A percentile compares a stretch with the other conserved stretches of the same genome.
Conservation (phyloP, 2,797 vertebrate species). For the Parambassis ranga region DNA sequence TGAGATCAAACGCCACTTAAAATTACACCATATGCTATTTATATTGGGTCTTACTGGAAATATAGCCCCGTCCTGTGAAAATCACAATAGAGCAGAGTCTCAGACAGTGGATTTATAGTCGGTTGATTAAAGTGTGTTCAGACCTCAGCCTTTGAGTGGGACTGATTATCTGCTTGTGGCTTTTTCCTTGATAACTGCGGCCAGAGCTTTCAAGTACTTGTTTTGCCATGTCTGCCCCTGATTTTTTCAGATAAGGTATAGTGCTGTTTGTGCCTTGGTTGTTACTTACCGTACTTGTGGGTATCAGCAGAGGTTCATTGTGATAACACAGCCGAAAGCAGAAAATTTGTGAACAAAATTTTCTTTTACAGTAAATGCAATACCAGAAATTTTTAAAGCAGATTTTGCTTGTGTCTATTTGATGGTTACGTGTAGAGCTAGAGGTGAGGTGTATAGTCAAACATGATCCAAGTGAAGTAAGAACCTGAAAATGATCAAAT, state of each 20-base stretch:
- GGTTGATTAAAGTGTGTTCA: slow-evolving; percentile 14
- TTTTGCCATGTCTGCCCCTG: slow-evolving; percentile 4
- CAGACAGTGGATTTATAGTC: slow-evolving; percentile 18
- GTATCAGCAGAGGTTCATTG: too few relatives aligned
- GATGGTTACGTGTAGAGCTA: too few relatives aligned
- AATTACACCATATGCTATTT: slow-evolving; percentile 22
- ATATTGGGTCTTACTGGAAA: not conserved
- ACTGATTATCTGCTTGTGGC: slow-evolving; percentile 25
- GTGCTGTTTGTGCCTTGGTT: not conserved
- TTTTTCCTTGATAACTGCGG: slow-evolving; percentile 11
- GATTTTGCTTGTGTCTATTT: too few relatives aligned
- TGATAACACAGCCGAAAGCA: too few relatives aligned
- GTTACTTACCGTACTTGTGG: too few relatives aligned
- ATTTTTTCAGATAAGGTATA: slow-evolving; percentile 1
- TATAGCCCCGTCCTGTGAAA: slow-evolving; percentile 1
- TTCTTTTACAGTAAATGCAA: too few relatives aligned
- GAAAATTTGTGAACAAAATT: too few relatives aligned
- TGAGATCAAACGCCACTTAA: slow-evolving; percentile 38
- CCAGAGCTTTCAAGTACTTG: not conserved
- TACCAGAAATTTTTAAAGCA: too few relatives aligned
- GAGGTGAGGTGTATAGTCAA: too few relatives aligned
- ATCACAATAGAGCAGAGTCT: slow-evolving; percentile 20
- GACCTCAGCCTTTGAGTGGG: slow-evolving; percentile 16
- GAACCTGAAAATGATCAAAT: too few relatives aligned
- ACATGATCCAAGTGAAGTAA: too few relatives aligned